phyloP scores from a whole-genome alignment of 2,113 vertebrate species.

The Rhadina sibilatrix region DNA sequence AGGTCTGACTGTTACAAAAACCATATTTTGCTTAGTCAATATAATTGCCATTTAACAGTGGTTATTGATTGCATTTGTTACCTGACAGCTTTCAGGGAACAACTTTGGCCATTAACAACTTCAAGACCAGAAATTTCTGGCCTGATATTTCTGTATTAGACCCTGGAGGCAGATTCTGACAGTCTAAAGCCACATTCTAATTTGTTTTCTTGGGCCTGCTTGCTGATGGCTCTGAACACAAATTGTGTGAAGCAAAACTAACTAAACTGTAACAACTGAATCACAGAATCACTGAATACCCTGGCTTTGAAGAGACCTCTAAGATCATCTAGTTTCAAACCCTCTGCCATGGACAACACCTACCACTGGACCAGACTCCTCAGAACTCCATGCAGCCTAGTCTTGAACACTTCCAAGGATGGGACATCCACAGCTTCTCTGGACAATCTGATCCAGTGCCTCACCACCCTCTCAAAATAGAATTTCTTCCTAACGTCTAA shows the following conservation, averaged over 20 bases:
- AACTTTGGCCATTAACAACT: background rate
- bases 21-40: constrained; percentile 1
- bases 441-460: background rate
- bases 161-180: background rate
- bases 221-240: background rate
- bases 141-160: background rate
- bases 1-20: background rate
- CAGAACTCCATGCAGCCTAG: background rate
- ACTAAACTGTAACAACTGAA: background rate
- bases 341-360: rapidly evolving
- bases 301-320: background rate
- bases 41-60: background rate
- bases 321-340: background rate
- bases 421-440: background rate
- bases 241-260: background rate
- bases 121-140: background rate
- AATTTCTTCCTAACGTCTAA: background rate
- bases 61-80: background rate
- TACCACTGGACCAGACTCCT: background rate
- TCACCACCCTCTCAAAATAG: background rate
- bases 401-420: background rate
- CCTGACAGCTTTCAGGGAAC: background rate
- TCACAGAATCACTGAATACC: background rate
- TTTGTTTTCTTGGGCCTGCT: background rate
- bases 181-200: background rate